Base-by-base conservation (phyloP, 2,797 vertebrate species). In the Acipenser transmontanus region DNA sequence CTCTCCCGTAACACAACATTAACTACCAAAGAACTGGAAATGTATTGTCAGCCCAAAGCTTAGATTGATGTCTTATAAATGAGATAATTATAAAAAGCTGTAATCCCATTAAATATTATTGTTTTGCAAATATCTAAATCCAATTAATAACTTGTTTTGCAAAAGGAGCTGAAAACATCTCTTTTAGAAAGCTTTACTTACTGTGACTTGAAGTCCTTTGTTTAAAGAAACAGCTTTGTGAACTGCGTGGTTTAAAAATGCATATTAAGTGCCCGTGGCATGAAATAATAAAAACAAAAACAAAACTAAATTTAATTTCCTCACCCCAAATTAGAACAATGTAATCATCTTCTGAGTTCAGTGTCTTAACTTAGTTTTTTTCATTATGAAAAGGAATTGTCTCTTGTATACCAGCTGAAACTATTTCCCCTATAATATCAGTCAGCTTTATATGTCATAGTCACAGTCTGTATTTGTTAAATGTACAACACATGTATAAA, bases 71-170 rank as follows among this genome's bases (percentile, higher is more conserved):
- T 92, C 85, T 93, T 92, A 93, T 92, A 94, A 96, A 94, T 91
- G 95, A 95, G 94, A 97, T 97, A 94, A 96, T 96, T 97, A 98
- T 95, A 94, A 90, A 34, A 86, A 94, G 91, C 90, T 72, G 89
- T 98, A 99, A 98, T 98, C 95, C 95, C 94, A 98, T 97, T 98
- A 98, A 96, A 96, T 95, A 97, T 94, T 81, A 99, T 98, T 94
- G 93, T 97, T 96, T 99, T 97, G 93, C 95, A 97, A 97, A 98
- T 96, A 96, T 97, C 94, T 97, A 95, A 98, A 97, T 98, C 96
- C 95, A 97, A 93, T 98, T 98, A 98, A 96, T 96, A 96, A 95
- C 92, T 93, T 95, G 93, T 95, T 95, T 95, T 94, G 91, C 91
- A 93, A 85, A 81, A 91, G 86, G 91, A 86, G 88, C 88, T 91